phyloP scores from a whole-genome alignment of 2,888 invertebrate genomes.

The Melanotus villosus region DNA sequence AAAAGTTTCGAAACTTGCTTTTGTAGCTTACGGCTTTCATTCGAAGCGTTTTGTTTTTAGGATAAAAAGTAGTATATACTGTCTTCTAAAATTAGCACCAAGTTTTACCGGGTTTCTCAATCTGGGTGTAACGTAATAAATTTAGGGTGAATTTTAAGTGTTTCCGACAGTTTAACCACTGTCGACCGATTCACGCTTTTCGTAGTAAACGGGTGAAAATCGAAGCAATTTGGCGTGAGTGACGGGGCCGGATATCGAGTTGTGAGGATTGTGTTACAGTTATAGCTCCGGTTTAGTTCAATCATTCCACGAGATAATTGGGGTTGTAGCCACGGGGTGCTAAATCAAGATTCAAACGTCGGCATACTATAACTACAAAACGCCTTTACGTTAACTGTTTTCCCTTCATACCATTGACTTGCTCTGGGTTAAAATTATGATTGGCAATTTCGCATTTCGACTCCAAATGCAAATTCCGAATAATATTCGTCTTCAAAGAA shows the following conservation, averaged over 20 bases:
- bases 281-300: conserved; percentile 53
- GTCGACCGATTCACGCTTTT: not conserved
- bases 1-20: no score
- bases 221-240: conserved; percentile 46
- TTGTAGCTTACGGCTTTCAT: no score
- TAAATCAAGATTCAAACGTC: conserved; percentile 39
- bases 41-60: no score
- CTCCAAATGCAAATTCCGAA: not conserved
- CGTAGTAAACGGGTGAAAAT: conserved; percentile 5
- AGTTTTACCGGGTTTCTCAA: not conserved
- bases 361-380: not conserved
- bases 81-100: not conserved
- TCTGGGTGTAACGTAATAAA: conserved; percentile 3
- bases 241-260: conserved; percentile 54
- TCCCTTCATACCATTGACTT: not conserved
- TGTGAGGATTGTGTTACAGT: conserved; percentile 54
- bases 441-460: not conserved
- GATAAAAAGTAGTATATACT: no score
- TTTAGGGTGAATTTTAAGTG: conserved; percentile 18
- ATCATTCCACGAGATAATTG: conserved; percentile 53
- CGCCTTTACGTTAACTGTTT: conserved; percentile 10
- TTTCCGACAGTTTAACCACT: conserved; percentile 17
- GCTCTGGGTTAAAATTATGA: conserved; percentile 4
- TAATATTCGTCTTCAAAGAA: no score
- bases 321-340: conserved; percentile 41